Evolutionary conservation across 2,113 vertebrate species (phyloP), one percentile per base, ranked within the genome.

Genomic region (Melanotaenia duboulayi): DNA sequence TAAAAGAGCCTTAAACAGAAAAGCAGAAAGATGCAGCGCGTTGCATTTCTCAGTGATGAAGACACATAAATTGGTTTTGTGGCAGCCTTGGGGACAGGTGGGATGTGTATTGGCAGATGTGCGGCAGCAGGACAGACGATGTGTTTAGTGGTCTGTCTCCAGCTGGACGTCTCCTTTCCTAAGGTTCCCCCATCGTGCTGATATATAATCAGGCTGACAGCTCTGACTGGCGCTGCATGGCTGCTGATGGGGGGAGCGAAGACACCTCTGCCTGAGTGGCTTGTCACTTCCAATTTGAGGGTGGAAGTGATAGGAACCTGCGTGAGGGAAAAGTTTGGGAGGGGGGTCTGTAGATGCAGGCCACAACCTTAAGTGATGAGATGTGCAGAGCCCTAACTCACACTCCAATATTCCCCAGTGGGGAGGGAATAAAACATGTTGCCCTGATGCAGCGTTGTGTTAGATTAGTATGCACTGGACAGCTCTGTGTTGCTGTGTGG

Each of bases 251-350:
- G 65, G 74, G 60, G 66, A 28, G 64, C 22, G 13, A 71, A 77
- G 82, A 89, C 91, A 90, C 91, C 85, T 92, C 58, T 64, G 73
- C 68, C 74, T 90, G 88, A 92, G 66, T 90, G 90, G 85, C 81
- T 84, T 94, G 93, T 94, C 92, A 90, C 92, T 93, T 93, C 80
- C 78, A 88, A 91, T 92, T 87, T 91, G 73, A 88, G 87, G 57
- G 63, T 82, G 76, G 80, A 80, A 68, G 60, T 85, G 80, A 91
- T 81, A 76, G 82, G 79, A 86, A 87, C 92, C 89, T 77, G 89
- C 62, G 75, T 70, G 35, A 3, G 14, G 49, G 62, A 49, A 57
- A 24, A 46, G 57, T 56, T 48, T 48, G 65, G 37, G 32, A 16
- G 28, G 35, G 22, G 46, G 70, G 61, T 64, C 25, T 78, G 58